Evolutionary conservation across 2,113 vertebrate species (phyloP), one percentile per base, ranked within the genome.

Genomic region (Loxodonta africana): DNA sequence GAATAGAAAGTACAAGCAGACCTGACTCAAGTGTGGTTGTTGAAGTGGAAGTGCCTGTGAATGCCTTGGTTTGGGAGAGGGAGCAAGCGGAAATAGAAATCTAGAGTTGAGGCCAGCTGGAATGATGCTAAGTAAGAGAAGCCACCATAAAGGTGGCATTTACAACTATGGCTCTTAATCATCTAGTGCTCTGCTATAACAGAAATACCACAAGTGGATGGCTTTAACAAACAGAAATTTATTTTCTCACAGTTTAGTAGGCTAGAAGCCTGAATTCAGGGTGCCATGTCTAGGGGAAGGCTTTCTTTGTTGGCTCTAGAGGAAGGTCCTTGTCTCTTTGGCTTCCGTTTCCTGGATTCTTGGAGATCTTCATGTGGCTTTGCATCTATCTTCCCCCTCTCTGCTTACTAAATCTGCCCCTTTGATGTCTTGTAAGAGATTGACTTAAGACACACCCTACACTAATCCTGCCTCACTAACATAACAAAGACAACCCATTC

Each of bases 61-160:
- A 17, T 21, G 26, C 7, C 28, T 44, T n/a, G 25, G 11, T 2
- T 0, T 53, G 23, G 11, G 46, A n/a, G 4, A 28, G 6, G 11
- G 44, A 26, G 9, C 60, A 25, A n/a, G 67, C 48, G 51, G 62
- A 63, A 67, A 41, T 4, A 18, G 84, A 76, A 57, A 33, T 81
- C 33, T 2, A 8, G 63, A 46, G 30, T 33, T 41, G 80, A 85
- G 60, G 37, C 25, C 12, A 48, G 69, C 30, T 14, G 44, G 60
- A 2, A 63, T 23, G 5, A 51, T 20, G 30, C 28, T 33, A 28
- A 71, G 41, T 3, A 1, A 30, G 28, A 44, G 46, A 26, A 46
- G 28, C 21, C 48, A 6, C 20, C 0, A 4, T 14, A n/a, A 51
- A 63, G 1, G 20, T 37, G 78, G 62, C 2, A 0, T 74, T 41